Percentiles rank a stretch among this genome's conserved stretches.
Evolutionary conservation across 2,797 vertebrate species (phyloP).

Genomic region (Cygnus olor): DNA sequence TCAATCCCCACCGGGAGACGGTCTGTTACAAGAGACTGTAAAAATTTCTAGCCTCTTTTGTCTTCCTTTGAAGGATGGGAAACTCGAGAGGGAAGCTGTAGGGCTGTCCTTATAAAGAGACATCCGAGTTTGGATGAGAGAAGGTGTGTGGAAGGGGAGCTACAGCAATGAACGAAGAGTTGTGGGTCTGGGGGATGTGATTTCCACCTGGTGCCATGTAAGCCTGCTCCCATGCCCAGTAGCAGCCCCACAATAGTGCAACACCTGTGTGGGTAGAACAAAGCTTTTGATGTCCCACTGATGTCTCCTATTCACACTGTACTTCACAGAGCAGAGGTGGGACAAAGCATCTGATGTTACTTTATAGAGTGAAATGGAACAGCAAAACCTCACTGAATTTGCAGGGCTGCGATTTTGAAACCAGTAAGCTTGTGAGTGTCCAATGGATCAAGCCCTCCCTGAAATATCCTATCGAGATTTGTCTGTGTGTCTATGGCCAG

Average conservation of each 20-base stretch:
- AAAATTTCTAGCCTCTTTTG: conserved; percentile 15
- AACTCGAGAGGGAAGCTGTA: not conserved
- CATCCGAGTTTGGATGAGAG: not conserved
- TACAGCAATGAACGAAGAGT: not conserved
- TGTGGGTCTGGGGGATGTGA: not conserved
- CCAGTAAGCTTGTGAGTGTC: not conserved
- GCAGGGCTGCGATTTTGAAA: not conserved
- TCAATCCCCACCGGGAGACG: not conserved
- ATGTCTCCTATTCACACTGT: not conserved
- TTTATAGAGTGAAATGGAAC: not conserved
- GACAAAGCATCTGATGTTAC: not conserved
- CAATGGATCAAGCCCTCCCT: not conserved
- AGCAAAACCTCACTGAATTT: not conserved
- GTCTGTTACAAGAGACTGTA: not conserved
- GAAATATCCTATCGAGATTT: not conserved
- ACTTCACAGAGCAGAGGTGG: not conserved
- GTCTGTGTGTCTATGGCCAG: not conserved
- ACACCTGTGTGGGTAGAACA: rapidly evolving
- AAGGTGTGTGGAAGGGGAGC: not conserved
- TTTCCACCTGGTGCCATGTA: not conserved
- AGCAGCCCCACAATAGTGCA: not conserved
- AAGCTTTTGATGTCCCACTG: not conserved
- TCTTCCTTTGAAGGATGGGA: not conserved
- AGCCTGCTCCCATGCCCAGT: not conserved
- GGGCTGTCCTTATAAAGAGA: not conserved